Conservation (phyloP, 2,888 invertebrate species). For the Pandemis cinnamomeana region DNA sequence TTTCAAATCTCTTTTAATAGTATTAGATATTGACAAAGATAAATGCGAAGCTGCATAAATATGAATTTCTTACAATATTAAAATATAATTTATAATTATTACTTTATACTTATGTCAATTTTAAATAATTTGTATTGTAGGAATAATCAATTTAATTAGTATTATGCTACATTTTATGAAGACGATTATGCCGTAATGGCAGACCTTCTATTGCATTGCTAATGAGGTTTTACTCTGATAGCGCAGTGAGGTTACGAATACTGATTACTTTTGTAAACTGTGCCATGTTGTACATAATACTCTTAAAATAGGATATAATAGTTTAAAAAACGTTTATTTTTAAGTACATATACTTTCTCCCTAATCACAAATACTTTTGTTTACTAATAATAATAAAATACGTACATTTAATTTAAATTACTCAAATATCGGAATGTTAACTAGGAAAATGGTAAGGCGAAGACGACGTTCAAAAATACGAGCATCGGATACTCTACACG, state of each 20-base stretch:
- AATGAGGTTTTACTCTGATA: conserved; percentile 15
- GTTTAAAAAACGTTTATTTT: conserved; percentile 33
- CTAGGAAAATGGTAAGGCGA: conserved; percentile 60
- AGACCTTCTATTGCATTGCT: conserved; percentile 27
- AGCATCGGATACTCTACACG: conserved; percentile 54
- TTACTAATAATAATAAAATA: conserved; percentile 27
- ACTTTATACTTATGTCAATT: conserved; percentile 43
- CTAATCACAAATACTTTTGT: conserved; percentile 43
- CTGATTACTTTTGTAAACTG: conserved; percentile 34
- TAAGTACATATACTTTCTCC: conserved; percentile 42
- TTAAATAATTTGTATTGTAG: conserved; percentile 37
- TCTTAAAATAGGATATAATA: conserved; percentile 31
- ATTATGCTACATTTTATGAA: conserved; percentile 15
- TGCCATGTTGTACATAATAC: conserved; percentile 34
- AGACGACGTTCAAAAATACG: conserved; percentile 53
- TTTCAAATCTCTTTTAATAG: conserved; percentile 21
- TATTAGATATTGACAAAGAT: conserved; percentile 11
- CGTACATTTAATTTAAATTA: conserved; percentile 34
- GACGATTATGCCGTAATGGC: conserved; percentile 12
- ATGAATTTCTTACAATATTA: conserved; percentile 41
- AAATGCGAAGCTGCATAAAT: conserved; percentile 38
- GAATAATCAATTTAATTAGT: conserved; percentile 19
- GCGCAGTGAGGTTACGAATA: conserved; percentile 30
- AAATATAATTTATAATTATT: conserved; percentile 42
- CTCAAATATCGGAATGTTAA: conserved; percentile 67